These are phyloP conservation scores for Oreochromis tanganicae DNA, from an alignment of 2,113 vertebrate species.

Conservation along the genomic window DNA sequence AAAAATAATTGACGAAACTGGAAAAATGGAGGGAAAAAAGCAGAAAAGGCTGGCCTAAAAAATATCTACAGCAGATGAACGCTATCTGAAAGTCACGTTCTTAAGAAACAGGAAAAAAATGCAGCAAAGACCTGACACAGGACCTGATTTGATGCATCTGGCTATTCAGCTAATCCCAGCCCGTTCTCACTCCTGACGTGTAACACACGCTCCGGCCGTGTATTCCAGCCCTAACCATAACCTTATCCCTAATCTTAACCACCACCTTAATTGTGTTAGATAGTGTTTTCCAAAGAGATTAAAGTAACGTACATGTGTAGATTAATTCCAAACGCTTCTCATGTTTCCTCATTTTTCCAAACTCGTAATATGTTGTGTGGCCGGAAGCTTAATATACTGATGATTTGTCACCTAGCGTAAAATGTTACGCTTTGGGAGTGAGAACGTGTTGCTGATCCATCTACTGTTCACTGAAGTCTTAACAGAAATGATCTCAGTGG, in stretches of 20 bases:
- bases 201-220: no score
- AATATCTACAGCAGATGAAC: neutral
- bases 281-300: neutral
- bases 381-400: neutral
- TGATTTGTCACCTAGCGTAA: neutral
- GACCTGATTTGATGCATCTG: neutral
- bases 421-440: neutral
- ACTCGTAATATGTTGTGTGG: neutral
- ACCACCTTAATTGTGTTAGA: neutral
- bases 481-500: neutral
- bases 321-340: neutral
- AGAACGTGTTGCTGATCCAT: neutral
- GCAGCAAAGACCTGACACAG: neutral
- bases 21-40: rapidly evolving
- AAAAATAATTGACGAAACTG: neutral
- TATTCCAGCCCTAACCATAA: no score
- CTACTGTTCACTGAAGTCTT: neutral
- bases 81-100: rapidly evolving
- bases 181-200: neutral
- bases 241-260: neutral
- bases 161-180: neutral
- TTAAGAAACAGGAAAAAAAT: neutral
- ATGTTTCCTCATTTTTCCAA: neutral
- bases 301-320: neutral
- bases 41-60: neutral